phyloP scores from a whole-genome alignment of 2,113 vertebrate species.

The Lepisosteus oculatus region DNA sequence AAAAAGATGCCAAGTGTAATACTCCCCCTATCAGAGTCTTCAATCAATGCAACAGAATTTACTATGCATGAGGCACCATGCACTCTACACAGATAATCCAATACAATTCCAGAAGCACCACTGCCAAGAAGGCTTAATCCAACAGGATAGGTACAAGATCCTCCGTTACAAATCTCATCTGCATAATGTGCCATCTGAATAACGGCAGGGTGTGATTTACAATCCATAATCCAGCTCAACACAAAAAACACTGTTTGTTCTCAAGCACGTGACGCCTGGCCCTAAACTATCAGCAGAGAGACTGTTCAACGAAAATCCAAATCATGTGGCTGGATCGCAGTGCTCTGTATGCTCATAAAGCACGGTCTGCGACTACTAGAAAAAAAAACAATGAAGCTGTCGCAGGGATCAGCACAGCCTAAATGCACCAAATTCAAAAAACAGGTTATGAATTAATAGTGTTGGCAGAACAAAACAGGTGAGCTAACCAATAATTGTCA shows the following conservation, averaged over 20 bases:
- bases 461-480: too few species aligned
- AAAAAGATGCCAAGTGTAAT: neutral
- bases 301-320: neutral
- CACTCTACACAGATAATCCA: neutral
- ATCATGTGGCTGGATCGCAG: too few species aligned
- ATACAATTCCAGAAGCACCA: neutral
- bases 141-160: neutral
- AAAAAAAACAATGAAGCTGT: too few species aligned
- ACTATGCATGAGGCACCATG: neutral
- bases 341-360: too few species aligned
- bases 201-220: neutral
- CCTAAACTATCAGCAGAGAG: neutral
- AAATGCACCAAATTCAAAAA: too few species aligned
- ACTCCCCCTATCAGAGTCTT: neutral
- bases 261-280: neutral
- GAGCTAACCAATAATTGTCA: too few species aligned
- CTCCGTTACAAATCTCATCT: neutral
- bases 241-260: neutral
- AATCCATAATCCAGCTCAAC: neutral
- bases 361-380: too few species aligned
- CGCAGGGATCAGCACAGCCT: too few species aligned
- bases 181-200: neutral
- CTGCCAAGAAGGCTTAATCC: neutral
- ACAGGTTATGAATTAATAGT: too few species aligned
- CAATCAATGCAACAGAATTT: neutral